phyloP scores from a whole-genome alignment of 2,797 vertebrate genomes.

The Lagodon rhomboides region DNA sequence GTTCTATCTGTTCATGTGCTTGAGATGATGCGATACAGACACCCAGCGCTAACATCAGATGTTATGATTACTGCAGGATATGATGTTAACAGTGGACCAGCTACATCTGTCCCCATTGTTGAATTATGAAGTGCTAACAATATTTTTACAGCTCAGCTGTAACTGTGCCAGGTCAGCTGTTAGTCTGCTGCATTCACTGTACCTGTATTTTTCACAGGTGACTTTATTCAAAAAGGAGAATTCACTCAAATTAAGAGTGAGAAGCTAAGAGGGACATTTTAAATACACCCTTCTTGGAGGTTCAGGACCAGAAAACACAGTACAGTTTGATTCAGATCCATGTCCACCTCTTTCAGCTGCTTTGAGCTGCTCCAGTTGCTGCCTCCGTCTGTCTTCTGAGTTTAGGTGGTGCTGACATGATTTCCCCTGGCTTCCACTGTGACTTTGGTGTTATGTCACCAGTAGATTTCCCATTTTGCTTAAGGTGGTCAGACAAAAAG shows the following conservation, averaged over 20 bases:
- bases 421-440: slow-evolving; percentile 50
- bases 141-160: slow-evolving; percentile 30
- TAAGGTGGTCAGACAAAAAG: slow-evolving; percentile 29
- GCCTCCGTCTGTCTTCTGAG: slow-evolving; percentile 44
- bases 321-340: slow-evolving; percentile 25
- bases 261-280: slow-evolving; percentile 3
- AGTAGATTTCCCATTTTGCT: slow-evolving; percentile 50
- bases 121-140: slow-evolving; percentile 43
- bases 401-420: slow-evolving; percentile 60
- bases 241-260: not conserved
- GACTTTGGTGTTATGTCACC: slow-evolving; percentile 58
- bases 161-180: slow-evolving; percentile 31
- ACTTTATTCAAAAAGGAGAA: slow-evolving; percentile 37
- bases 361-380: slow-evolving; percentile 23
- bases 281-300: slow-evolving; percentile 31
- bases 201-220: slow-evolving; percentile 15
- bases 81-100: slow-evolving; percentile 43
- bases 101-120: slow-evolving; percentile 22
- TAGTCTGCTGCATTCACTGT: slow-evolving; percentile 1
- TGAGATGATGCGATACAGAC: slow-evolving; percentile 55
- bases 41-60: slow-evolving; percentile 47
- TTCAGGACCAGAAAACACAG: slow-evolving; percentile 18
- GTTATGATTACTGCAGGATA: slow-evolving; percentile 60
- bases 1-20: slow-evolving; percentile 24
- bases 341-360: slow-evolving; percentile 43